These are phyloP conservation scores for Spilogale gracilis DNA, from an alignment of 2,113 vertebrate species.

Conservation along the genomic window DNA sequence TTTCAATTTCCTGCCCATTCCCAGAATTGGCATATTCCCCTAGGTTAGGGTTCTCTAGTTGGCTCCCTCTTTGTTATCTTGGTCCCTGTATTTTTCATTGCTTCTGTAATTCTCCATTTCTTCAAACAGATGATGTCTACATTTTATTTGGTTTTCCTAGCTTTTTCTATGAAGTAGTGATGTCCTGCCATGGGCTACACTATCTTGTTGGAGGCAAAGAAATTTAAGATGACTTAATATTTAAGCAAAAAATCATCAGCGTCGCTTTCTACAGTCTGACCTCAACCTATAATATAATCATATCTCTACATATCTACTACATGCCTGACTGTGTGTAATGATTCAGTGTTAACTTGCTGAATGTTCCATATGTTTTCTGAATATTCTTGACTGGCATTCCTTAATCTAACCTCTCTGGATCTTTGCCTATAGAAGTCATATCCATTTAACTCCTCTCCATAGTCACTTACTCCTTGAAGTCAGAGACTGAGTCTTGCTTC, in stretches of 20 bases:
- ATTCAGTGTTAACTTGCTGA: neutral
- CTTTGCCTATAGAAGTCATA: neutral
- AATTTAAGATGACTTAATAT: neutral
- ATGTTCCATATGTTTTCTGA: neutral
- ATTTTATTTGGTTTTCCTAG: conserved; percentile 7
- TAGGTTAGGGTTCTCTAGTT: neutral
- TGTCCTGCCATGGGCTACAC: neutral
- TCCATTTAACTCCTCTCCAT: neutral
- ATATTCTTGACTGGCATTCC: neutral
- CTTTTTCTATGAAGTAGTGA: neutral
- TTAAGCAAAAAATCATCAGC: neutral
- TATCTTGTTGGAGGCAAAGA: neutral
- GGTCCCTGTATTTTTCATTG: neutral
- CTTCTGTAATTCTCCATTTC: neutral
- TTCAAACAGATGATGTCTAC: neutral
- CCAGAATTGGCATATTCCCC: neutral
- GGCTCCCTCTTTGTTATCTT: neutral
- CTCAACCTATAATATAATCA: neutral
- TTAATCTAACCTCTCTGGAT: neutral
- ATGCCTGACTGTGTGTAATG: neutral
- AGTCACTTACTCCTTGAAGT: neutral
- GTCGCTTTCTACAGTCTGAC: neutral
- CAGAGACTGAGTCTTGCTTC: neutral
- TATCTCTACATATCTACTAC: neutral
- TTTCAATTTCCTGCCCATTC: neutral